Evolutionary conservation across 2,113 vertebrate genomes (phyloP).

Genomic region (Pristiophorus japonicus): DNA sequence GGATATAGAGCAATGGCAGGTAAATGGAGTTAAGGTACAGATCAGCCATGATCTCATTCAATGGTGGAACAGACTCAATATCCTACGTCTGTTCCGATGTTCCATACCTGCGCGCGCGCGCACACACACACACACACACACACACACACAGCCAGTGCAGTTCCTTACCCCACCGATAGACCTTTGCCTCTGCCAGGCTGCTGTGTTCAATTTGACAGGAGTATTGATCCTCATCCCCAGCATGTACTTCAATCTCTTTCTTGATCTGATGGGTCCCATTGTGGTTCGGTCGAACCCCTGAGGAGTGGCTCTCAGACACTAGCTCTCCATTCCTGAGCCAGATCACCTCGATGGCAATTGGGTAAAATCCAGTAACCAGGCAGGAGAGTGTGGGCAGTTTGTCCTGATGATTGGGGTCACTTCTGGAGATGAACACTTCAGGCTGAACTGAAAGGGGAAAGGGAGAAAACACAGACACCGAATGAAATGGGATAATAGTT

Average conservation of each 20-base stretch:
- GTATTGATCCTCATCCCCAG: not conserved
- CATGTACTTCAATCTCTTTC: not conserved
- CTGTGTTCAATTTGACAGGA: constrained; percentile 20
- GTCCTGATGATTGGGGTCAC: not conserved
- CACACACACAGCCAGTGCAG: not conserved
- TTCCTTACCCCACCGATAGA: not conserved
- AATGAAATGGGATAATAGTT: not conserved
- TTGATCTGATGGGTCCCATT: not conserved
- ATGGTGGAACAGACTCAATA: too few species aligned
- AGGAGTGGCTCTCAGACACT: not conserved
- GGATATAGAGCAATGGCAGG: too few species aligned
- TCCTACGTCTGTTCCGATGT: too few species aligned
- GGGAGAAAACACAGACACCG: not conserved
- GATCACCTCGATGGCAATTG: not conserved
- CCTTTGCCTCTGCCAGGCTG: not conserved
- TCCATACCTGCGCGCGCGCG: not conserved
- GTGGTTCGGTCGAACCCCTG: not conserved
- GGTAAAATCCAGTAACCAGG: constrained; percentile 17
- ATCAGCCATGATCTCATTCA: too few species aligned
- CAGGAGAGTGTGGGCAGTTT: not conserved
- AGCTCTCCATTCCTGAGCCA: not conserved
- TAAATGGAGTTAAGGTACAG: too few species aligned
- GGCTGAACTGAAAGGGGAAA: not conserved
- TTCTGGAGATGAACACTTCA: constrained; percentile 6
- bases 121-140: not conserved